Percentiles rank a stretch among this genome's conserved stretches.
phyloP scores from a whole-genome alignment of 1,140 invertebrate genomes.

The Acromyrmex charruanus region DNA sequence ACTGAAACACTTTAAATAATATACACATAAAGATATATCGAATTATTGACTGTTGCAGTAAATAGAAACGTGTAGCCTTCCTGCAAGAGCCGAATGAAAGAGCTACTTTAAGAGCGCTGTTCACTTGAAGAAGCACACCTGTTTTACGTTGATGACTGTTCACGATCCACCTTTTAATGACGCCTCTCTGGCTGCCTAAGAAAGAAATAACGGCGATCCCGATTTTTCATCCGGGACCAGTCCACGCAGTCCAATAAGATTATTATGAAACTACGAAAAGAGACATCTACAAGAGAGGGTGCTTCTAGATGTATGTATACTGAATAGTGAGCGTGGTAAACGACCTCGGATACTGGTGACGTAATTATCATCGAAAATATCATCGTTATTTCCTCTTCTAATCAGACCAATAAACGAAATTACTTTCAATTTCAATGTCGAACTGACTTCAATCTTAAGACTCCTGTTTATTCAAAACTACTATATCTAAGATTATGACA shows the following conservation, averaged over 20 bases:
- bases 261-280: constrained; percentile 66
- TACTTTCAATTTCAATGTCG: neutral
- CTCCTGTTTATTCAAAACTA: no score
- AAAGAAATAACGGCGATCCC: constrained; percentile 66
- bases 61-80: neutral
- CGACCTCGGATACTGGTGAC: neutral
- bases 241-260: constrained; percentile 66
- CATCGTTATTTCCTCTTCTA: neutral
- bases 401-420: neutral
- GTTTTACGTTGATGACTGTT: constrained; percentile 52
- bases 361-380: neutral
- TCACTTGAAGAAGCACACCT: neutral
- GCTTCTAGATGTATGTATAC: constrained; percentile 9
- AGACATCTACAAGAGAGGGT: constrained; percentile 46
- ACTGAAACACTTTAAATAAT: neutral
- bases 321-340: constrained; percentile 11
- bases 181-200: constrained; percentile 22
- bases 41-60: neutral
- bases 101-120: neutral
- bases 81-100: neutral
- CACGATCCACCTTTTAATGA: constrained; percentile 71
- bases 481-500: no score
- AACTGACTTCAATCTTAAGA: neutral
- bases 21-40: neutral
- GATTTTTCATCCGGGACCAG: constrained; percentile 74